Evolutionary conservation across 2,113 vertebrate species (phyloP).

Genomic region (Eonycteris spelaea): DNA sequence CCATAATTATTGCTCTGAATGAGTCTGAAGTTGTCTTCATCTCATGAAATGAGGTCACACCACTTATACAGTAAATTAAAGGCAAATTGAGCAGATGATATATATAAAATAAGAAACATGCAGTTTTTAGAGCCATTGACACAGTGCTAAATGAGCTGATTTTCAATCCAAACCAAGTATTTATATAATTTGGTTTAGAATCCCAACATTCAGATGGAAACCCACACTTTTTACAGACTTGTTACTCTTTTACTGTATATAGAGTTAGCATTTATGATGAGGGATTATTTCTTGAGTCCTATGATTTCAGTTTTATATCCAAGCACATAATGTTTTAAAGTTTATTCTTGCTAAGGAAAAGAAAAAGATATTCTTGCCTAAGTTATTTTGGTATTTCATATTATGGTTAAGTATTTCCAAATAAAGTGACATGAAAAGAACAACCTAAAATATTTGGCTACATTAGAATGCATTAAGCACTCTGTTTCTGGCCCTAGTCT

Average conservation of each 20-base stretch:
- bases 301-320: slow-evolving; percentile 59
- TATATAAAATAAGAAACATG: slow-evolving; percentile 67
- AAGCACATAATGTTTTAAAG: slow-evolving; percentile 59
- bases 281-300: slow-evolving; percentile 54
- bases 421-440: slow-evolving; percentile 71
- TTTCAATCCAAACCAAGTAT: slow-evolving; percentile 64
- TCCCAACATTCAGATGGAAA: slow-evolving; percentile 58
- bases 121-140: slow-evolving; percentile 53
- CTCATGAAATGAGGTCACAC: slow-evolving; percentile 54
- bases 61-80: slow-evolving; percentile 68
- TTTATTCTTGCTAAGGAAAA: slow-evolving; percentile 68
- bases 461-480: slow-evolving; percentile 12
- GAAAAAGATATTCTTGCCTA: slow-evolving; percentile 61
- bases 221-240: slow-evolving; percentile 50
- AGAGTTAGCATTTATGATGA: slow-evolving; percentile 57
- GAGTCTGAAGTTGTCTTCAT: slow-evolving; percentile 52
- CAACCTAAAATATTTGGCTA: slow-evolving; percentile 66
- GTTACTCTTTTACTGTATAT: slow-evolving; percentile 50
- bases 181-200: slow-evolving; percentile 59
- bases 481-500: not conserved
- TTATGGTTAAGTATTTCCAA: slow-evolving; percentile 76
- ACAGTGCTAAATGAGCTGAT: slow-evolving; percentile 55
- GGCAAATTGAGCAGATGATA: slow-evolving; percentile 66
- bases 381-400: slow-evolving; percentile 65
- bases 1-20: slow-evolving; percentile 66